Base-by-base conservation (phyloP, 2,888 invertebrate genomes). In the Opisthograptis luteolata region DNA sequence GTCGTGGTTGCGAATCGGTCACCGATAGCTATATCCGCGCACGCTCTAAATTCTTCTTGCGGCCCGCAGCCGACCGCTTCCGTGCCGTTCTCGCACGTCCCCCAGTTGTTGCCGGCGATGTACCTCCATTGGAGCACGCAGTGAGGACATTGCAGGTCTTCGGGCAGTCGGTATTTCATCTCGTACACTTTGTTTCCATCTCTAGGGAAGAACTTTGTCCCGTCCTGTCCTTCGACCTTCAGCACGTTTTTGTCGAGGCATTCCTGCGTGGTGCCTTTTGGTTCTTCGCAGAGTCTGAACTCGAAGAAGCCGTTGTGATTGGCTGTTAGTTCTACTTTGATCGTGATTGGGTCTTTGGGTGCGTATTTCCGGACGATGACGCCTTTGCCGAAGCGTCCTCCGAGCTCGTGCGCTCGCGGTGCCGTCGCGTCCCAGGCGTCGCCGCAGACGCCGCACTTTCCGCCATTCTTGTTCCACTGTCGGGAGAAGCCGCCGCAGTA, bases 41-140 rank as follows among this genome's bases (percentile, higher is more conserved):
- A 97, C 0, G 96, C 95, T 12, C 97, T 92, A 70, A 97, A 97
- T 71, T 97, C 96, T 76, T 97, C 97, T 74, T 97, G 97, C 0
- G 95, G 95, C 0, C 97, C 97, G 71, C 97, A 97, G 0, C 97
- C 97, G 0, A 97, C 94, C 0, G 94, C 94, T 20, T 95, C 96
- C 34, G 93, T 93, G 0, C 95, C 95, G 69, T 95, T 93, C 0
- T 90, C 90, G 68, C 95, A 95, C 8, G 89, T 91, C 0, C 96
- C 96, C 96, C 96, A 96, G 73, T 96, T 96, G 71, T 96, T 96
- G 1, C 95, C 96, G 31, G 97, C 96, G 44, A 96, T 92, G 79
- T 97, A 97, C 62, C 95, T 92, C 97, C 97, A 97, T 73, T 97
- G 97, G 48, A 97, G 85, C 2, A 97, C 93, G 73, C 97, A 97